Conservation (phyloP, 2,888 invertebrate species). For the Teinopalpus imperialis region DNA sequence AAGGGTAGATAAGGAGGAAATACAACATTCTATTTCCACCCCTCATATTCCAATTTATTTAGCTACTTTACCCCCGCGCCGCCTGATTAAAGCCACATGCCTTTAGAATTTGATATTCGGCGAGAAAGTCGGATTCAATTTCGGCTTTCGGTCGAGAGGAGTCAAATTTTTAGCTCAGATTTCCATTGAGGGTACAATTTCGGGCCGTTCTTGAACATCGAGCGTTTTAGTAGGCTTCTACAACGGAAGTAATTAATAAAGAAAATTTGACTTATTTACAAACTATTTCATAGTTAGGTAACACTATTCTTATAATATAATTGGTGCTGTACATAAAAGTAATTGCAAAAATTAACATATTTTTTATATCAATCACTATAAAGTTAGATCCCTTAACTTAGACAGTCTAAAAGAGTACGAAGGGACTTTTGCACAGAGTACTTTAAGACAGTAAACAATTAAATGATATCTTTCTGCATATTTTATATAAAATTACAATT, state of each 20-base stretch:
- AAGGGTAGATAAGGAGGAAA: constrained; percentile 15
- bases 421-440: too few species aligned
- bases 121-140: constrained; percentile 20
- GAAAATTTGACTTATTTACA: too few species aligned
- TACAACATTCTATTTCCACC: constrained; percentile 12
- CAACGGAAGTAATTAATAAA: constrained; percentile 14
- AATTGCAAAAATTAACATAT: too few species aligned
- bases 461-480: too few species aligned
- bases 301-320: too few species aligned
- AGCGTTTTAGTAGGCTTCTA: constrained; percentile 12
- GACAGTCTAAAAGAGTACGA: too few species aligned
- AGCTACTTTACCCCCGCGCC: constrained; percentile 15
- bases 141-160: constrained; percentile 16
- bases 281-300: too few species aligned
- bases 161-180: constrained; percentile 19
- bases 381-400: too few species aligned
- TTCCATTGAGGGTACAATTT: constrained; percentile 10
- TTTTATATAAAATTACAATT: too few species aligned
- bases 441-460: too few species aligned
- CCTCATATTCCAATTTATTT: constrained; percentile 20
- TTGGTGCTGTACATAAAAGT: too few species aligned
- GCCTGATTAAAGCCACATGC: constrained; percentile 21
- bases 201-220: constrained; percentile 9
- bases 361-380: too few species aligned
- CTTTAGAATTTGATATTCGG: constrained; percentile 22